Conservation (phyloP, 1,140 invertebrate species). For the Brachionus angularis region DNA sequence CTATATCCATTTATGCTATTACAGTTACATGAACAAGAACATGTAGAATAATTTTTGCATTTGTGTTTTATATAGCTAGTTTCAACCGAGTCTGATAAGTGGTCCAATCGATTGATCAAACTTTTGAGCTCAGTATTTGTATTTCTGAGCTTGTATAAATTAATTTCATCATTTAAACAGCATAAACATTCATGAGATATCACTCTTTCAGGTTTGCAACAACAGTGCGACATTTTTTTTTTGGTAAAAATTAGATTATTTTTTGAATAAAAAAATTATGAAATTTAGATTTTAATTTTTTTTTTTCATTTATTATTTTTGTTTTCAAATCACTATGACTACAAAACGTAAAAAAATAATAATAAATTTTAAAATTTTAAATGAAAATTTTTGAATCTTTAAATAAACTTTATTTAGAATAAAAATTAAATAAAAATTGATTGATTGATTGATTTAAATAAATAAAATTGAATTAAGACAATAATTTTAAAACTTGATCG, state of each 20-base stretch:
- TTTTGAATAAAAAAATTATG: no score
- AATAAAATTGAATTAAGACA: slow-evolving; percentile 47
- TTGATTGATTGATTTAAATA: neutral
- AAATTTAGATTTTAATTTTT: no score
- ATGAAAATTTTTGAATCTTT: no score
- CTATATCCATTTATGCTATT: no score
- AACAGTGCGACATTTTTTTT: slow-evolving; percentile 7
- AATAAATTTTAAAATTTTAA: no score
- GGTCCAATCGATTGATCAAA: slow-evolving; percentile 21
- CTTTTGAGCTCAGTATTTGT: slow-evolving; percentile 7
- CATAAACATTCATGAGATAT: neutral
- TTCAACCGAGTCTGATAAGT: neutral
- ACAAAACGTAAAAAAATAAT: no score
- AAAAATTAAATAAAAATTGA: neutral
- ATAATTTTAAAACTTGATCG: slow-evolving; percentile 67
- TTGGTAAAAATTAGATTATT: no score
- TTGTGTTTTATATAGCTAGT: neutral
- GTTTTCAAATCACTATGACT: no score
- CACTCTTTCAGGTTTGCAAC: no score
- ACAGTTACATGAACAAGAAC: no score
- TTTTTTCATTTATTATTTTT: no score
- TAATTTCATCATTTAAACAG: slow-evolving; percentile 14
- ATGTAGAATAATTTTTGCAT: neutral
- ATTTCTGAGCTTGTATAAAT: neutral
- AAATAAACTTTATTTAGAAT: no score